Percentiles rank a stretch among this genome's conserved stretches.
Evolutionary conservation across 2,797 vertebrate genomes (phyloP).

Genomic region (Hippoglossus hippoglossus): DNA sequence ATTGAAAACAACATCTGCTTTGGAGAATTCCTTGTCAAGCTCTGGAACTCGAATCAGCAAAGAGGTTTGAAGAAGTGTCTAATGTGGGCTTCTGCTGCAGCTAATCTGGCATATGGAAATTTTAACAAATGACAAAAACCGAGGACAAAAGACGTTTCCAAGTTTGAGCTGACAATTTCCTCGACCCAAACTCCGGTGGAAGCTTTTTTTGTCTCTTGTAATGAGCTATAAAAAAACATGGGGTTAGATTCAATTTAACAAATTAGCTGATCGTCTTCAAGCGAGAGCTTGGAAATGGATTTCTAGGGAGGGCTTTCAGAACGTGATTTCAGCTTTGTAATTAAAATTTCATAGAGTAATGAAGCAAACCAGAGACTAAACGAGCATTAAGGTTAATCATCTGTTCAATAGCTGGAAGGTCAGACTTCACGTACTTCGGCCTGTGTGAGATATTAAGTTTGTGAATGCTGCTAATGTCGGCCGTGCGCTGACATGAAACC

Average conservation of each 20-base stretch:
- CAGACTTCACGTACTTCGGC: slow-evolving; percentile 64
- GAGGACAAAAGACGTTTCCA: background rate
- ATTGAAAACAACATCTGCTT: slow-evolving; percentile 73
- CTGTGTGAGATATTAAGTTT: slow-evolving; percentile 50
- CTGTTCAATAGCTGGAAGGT: slow-evolving; percentile 73
- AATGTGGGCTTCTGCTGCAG: slow-evolving; percentile 12
- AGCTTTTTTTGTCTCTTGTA: background rate
- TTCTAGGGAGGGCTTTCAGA: slow-evolving; percentile 51
- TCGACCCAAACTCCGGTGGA: background rate
- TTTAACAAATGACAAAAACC: slow-evolving; percentile 15
- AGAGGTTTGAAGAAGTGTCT: slow-evolving; percentile 39
- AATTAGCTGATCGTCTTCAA: slow-evolving; percentile 42
- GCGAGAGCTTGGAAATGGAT: slow-evolving; percentile 47
- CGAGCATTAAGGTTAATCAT: slow-evolving; percentile 77
- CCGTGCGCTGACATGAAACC: slow-evolving; percentile 67
- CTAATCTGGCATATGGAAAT: slow-evolving; percentile 15
- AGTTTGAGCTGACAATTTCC: slow-evolving; percentile 29
- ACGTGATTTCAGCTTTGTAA: slow-evolving; percentile 66
- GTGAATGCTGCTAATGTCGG: slow-evolving; percentile 43
- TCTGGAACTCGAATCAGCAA: slow-evolving; percentile 32
- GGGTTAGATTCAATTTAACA: slow-evolving; percentile 55
- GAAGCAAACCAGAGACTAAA: slow-evolving; percentile 69
- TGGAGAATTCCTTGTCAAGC: slow-evolving; percentile 50
- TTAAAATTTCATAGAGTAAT: slow-evolving; percentile 77
- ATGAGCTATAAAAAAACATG: slow-evolving; percentile 21